These are phyloP conservation scores for Mastigias papua DNA, from an alignment of 30 jellyfish, hydroid and myxozoan genomes.

Conservation along the genomic window DNA sequence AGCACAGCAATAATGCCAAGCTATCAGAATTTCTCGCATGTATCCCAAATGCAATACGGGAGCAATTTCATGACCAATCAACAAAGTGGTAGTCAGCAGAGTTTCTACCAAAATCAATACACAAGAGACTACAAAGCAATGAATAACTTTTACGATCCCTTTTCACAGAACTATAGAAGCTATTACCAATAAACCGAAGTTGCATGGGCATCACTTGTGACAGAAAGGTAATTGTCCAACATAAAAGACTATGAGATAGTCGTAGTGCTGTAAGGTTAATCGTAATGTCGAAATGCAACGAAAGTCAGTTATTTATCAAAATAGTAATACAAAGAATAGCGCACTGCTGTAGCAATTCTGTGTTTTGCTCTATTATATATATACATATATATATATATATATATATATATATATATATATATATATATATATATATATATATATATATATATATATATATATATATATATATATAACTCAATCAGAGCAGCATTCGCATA, in stretches of 20 bases:
- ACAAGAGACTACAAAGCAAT: constrained; percentile 14
- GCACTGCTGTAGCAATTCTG: neutral
- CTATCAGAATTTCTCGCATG: constrained; percentile 8
- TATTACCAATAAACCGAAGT: constrained; percentile 11
- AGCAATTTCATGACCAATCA: constrained; percentile 6
- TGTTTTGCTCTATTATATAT: no score
- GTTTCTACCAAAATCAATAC: constrained; percentile 6
- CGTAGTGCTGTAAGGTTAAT: neutral
- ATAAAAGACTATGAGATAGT: neutral
- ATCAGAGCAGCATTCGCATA: no score
- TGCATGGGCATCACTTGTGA: neutral
- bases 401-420: no score
- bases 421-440: no score
- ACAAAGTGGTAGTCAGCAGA: constrained; percentile 1
- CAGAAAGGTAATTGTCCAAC: no score
- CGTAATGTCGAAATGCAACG: no score
- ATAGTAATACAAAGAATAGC: no score
- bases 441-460: no score
- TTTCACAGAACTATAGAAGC: constrained; percentile 17
- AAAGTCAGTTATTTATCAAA: no score
- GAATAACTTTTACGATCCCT: constrained; percentile 24
- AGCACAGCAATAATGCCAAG: constrained; percentile 19
- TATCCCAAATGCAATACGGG: constrained; percentile 13
- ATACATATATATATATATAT: no score
- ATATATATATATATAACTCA: no score